phyloP scores from a whole-genome alignment of 2,797 vertebrate genomes.

The Trichosurus vulpecula region DNA sequence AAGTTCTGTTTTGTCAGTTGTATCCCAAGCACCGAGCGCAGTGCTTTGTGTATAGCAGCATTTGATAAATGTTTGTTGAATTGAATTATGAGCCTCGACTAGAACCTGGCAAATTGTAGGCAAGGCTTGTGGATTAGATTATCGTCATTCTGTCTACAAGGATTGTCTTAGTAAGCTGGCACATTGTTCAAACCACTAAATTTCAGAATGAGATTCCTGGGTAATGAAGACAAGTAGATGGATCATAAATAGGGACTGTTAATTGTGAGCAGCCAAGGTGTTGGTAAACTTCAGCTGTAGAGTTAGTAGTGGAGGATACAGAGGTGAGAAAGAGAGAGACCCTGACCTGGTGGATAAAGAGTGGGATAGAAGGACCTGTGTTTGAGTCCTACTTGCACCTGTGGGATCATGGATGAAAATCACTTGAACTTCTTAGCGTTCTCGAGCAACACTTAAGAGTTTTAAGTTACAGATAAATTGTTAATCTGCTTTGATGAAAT shows the following conservation, averaged over 20 bases:
- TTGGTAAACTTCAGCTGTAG: neutral
- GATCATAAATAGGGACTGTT: neutral
- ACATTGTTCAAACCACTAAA: constrained; percentile 9
- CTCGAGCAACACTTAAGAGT: neutral
- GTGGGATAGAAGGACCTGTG: neutral
- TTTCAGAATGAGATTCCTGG: constrained; percentile 38
- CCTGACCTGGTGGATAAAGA: constrained; percentile 1
- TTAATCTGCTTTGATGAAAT: neutral
- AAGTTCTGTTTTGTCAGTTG: neutral
- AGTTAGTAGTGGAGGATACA: neutral
- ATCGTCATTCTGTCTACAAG: neutral
- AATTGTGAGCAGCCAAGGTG: neutral
- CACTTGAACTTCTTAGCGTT: neutral
- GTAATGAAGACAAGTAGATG: neutral
- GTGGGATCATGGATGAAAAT: neutral
- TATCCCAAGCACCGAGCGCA: neutral
- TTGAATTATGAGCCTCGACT: neutral
- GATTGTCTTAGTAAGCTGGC: neutral
- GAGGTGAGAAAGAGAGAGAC: constrained; percentile 10
- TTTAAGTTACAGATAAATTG: neutral
- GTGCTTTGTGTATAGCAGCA: constrained; percentile 11
- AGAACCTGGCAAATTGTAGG: neutral
- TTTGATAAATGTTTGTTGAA: constrained; percentile 11
- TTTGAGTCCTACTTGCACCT: neutral
- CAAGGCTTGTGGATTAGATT: neutral